Evolutionary conservation across 35 echinoderm and acorn worm genomes (phyloP).

Genomic region (Diadema setosum): DNA sequence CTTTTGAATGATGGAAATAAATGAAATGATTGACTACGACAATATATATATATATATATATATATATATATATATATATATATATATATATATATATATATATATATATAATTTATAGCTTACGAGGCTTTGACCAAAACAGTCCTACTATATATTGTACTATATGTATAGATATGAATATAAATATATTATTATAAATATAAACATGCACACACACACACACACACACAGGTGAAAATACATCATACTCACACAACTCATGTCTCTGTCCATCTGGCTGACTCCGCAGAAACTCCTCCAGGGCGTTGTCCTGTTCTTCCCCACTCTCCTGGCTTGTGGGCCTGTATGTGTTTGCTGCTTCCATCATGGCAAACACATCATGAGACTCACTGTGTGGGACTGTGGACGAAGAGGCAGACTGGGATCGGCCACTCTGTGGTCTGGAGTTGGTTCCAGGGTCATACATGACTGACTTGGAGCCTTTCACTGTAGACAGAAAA

Average conservation of each 20-base stretch:
- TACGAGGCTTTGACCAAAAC: too few relatives aligned
- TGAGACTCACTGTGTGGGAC: not conserved
- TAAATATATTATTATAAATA: too few relatives aligned
- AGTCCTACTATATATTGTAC: too few relatives aligned
- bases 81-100: too few relatives aligned
- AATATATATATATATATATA: too few relatives aligned
- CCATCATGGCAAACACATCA: constrained; percentile 34
- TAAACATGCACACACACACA: too few relatives aligned
- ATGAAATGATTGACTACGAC: too few relatives aligned
- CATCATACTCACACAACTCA: constrained; percentile 56
- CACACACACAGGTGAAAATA: too few relatives aligned
- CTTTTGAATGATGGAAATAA: too few relatives aligned
- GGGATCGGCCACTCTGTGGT: constrained; percentile 39
- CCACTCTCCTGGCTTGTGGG: not conserved
- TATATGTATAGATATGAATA: too few relatives aligned
- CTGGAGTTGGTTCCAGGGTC: constrained; percentile 42
- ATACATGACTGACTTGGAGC: constrained; percentile 42
- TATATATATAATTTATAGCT: too few relatives aligned
- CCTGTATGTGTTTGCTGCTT: not conserved
- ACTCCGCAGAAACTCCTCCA: constrained; percentile 40
- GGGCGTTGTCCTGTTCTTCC: not conserved
- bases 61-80: too few relatives aligned
- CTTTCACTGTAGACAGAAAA: constrained; percentile 56
- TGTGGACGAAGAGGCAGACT: not conserved
- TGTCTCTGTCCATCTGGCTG: constrained; percentile 28